phyloP scores from a whole-genome alignment of 2,888 invertebrate species.

The Smittia aterrima region DNA sequence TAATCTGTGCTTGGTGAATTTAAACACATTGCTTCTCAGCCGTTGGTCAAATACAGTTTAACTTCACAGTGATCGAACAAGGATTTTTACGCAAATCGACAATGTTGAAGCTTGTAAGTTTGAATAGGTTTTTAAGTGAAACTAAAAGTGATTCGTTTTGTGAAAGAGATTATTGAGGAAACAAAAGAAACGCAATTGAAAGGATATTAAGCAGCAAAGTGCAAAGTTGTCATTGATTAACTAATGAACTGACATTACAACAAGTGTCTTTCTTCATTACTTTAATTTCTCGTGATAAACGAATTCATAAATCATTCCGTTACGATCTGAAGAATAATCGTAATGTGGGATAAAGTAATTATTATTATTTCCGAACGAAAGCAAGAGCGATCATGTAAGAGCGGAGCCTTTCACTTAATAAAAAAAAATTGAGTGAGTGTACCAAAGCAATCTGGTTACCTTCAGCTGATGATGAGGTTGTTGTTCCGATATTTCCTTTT shows the following conservation, averaged over 20 bases:
- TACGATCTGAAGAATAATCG: no score
- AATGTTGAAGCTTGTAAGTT: conserved; percentile 36
- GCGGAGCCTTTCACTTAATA: neutral
- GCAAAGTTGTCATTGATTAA: no score
- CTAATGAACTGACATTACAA: no score
- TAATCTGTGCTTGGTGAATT: conserved; percentile 19
- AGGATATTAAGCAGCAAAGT: no score
- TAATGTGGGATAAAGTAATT: no score
- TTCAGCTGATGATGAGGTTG: neutral
- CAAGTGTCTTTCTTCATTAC: no score
- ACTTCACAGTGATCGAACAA: conserved; percentile 11
- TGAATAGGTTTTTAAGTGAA: neutral
- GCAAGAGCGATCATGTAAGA: neutral
- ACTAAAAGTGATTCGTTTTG: neutral
- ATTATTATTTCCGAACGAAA: neutral
- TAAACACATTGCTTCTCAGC: conserved; percentile 16
- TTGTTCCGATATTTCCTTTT: neutral
- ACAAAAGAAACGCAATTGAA: no score
- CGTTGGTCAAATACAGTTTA: conserved; percentile 10
- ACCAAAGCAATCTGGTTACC: neutral
- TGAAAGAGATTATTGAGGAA: neutral
- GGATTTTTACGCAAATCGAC: conserved; percentile 11
- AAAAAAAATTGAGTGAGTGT: neutral
- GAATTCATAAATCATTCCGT: no score
- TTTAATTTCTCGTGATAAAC: no score